A percentile compares a stretch with the other conserved stretches of the same genome.
Evolutionary conservation across 2,888 invertebrate species (phyloP).

Genomic region (Eupithecia subfuscata): DNA sequence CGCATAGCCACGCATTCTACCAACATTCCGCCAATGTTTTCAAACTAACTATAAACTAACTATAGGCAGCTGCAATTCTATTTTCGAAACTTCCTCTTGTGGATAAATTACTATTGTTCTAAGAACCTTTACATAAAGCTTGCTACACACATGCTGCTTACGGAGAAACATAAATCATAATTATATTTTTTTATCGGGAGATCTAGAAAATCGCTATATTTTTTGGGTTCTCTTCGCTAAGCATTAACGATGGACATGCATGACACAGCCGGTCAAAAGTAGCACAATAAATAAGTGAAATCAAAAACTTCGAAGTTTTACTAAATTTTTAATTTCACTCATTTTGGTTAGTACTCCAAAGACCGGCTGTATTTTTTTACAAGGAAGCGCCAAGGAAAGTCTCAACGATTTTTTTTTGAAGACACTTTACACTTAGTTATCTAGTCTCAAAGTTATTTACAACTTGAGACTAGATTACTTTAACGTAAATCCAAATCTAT

Average conservation of each 20-base stretch:
- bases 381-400: no score
- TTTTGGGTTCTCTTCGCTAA: neutral
- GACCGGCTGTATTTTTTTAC: no score
- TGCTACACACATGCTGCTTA: constrained; percentile 4
- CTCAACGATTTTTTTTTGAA: no score
- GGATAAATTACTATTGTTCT: constrained; percentile 28
- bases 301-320: no score
- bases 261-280: neutral
- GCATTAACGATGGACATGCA: neutral
- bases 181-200: neutral
- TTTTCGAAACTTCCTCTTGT: constrained; percentile 22
- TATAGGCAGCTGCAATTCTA: constrained; percentile 18
- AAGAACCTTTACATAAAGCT: constrained; percentile 25
- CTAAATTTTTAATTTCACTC: no score
- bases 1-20: neutral
- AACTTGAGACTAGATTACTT: neutral
- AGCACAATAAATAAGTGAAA: no score
- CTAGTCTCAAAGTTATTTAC: neutral
- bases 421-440: neutral
- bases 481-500: neutral
- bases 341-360: no score
- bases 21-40: constrained; percentile 11
- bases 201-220: neutral
- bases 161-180: neutral
- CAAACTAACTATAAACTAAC: constrained; percentile 17